phyloP scores from a whole-genome alignment of 2,888 invertebrate species.

The Drosophila tanythrix region DNA sequence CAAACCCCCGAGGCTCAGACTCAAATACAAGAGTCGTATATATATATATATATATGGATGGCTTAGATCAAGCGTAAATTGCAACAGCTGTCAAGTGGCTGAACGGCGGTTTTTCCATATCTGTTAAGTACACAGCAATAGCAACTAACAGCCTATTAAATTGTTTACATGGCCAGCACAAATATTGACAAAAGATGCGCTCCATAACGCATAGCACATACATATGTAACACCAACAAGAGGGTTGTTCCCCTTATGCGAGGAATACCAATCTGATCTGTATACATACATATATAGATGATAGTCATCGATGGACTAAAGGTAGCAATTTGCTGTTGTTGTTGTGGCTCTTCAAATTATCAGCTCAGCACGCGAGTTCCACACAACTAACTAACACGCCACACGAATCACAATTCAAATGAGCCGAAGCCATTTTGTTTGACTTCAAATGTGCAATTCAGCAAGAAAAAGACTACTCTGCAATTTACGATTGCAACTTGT shows the following conservation, averaged over 20 bases:
- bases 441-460: constrained; percentile 71
- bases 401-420: constrained; percentile 57
- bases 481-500: constrained; percentile 47
- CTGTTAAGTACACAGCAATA: constrained; percentile 60
- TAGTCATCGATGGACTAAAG: constrained; percentile 44
- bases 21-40: constrained; percentile 34
- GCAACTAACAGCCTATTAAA: constrained; percentile 80
- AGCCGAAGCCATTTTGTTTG: constrained; percentile 72
- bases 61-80: constrained; percentile 74
- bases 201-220: constrained; percentile 23
- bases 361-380: constrained; percentile 64
- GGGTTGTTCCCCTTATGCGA: constrained; percentile 30
- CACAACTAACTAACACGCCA: constrained; percentile 42
- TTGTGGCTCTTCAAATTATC: constrained; percentile 77
- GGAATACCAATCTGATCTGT: neutral
- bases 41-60: constrained; percentile 16
- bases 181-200: constrained; percentile 78
- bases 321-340: constrained; percentile 63
- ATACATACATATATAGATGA: neutral
- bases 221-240: neutral
- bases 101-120: constrained; percentile 62
- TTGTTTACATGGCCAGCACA: constrained; percentile 76
- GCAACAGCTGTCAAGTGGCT: constrained; percentile 80
- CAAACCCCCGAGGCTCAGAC: constrained; percentile 36
- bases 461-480: constrained; percentile 23